Conservation (phyloP, 2,888 invertebrate genomes). For the Melieria picta region DNA sequence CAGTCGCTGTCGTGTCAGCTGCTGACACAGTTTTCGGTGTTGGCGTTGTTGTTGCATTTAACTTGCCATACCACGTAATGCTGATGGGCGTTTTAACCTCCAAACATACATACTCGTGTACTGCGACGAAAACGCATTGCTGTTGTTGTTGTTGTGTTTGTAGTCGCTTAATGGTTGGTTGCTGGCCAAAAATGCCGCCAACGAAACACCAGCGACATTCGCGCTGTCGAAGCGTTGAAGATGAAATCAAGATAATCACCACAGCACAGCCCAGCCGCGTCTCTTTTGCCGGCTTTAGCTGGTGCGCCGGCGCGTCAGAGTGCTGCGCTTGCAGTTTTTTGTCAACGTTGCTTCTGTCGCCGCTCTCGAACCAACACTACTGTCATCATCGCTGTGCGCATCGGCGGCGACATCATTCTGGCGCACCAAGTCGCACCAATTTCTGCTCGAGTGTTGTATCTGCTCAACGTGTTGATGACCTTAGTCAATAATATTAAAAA, state of each 20-base stretch:
- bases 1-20: neutral
- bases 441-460: constrained; percentile 3
- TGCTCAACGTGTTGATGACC: constrained; percentile 50
- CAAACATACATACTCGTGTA: constrained; percentile 34
- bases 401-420: constrained; percentile 3
- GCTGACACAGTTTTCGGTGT: constrained; percentile 26
- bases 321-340: no score
- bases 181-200: no score
- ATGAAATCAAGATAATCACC: no score
- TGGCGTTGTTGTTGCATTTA: neutral
- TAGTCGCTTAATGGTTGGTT: no score
- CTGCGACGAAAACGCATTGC: no score
- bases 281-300: no score
- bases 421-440: neutral
- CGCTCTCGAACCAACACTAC: neutral
- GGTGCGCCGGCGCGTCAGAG: no score
- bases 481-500: constrained; percentile 51
- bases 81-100: constrained; percentile 53
- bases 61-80: neutral
- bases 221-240: no score
- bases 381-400: neutral
- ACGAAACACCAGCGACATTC: no score
- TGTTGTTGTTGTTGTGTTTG: no score
- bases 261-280: no score
- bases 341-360: no score